Percentiles rank a stretch among this genome's conserved stretches.
Evolutionary conservation across 2,113 vertebrate species (phyloP).

Genomic region (Dasyprocta punctata): DNA sequence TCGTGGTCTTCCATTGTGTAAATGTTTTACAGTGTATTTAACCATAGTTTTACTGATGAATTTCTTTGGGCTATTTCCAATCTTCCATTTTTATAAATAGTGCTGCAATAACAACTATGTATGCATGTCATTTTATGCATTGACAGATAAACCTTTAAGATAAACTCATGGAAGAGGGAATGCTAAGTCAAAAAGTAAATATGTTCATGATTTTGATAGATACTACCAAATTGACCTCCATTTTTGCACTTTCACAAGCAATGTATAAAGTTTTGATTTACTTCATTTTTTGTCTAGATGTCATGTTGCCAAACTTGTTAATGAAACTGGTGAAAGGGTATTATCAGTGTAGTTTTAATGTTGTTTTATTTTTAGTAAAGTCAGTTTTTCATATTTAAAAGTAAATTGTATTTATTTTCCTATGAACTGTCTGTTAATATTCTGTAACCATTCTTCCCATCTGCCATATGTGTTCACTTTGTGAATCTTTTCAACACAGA

Average conservation of each 20-base stretch:
- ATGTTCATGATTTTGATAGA: neutral
- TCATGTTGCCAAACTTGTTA: neutral
- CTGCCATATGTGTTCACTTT: neutral
- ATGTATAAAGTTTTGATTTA: neutral
- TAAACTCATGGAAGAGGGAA: neutral
- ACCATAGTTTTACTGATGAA: neutral
- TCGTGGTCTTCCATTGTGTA: neutral
- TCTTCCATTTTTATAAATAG: neutral
- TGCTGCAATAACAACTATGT: neutral
- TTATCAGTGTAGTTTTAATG: neutral
- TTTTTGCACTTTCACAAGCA: neutral
- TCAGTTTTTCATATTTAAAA: neutral
- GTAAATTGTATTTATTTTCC: neutral
- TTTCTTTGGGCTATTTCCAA: neutral
- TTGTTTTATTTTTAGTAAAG: neutral
- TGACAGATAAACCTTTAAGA: neutral
- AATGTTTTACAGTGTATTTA: neutral
- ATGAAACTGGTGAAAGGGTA: neutral
- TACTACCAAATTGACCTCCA: neutral
- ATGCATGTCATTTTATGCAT: neutral
- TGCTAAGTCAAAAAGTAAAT: neutral
- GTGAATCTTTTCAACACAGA: neutral
- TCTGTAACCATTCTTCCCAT: neutral
- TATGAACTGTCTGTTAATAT: neutral
- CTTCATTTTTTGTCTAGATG: neutral